phyloP scores from a whole-genome alignment of 1,140 invertebrate species.

The Paracyclopina nana region DNA sequence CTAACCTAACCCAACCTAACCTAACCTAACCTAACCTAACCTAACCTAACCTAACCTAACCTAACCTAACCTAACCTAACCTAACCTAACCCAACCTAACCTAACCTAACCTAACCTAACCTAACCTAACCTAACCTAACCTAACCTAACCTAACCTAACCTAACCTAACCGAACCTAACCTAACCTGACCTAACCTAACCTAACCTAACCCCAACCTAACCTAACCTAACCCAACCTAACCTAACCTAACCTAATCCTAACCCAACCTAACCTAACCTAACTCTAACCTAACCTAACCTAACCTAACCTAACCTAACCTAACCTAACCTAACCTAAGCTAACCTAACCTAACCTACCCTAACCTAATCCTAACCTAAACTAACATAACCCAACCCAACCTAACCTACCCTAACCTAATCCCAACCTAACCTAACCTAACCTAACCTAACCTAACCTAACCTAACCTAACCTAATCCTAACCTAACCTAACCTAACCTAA shows the following conservation, averaged over 20 bases:
- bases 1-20: neutral
- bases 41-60: conserved; percentile 9
- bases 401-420: neutral
- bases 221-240: conserved; percentile 21
- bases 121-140: conserved; percentile 19
- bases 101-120: conserved; percentile 17
- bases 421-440: neutral
- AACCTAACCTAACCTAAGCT: neutral
- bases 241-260: conserved; percentile 21
- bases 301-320: conserved; percentile 15
- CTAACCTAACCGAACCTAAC: conserved; percentile 21
- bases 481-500: neutral
- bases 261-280: conserved; percentile 23
- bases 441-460: conserved; percentile 3
- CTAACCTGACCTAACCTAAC: conserved; percentile 23
- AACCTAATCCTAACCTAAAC: conserved; percentile 13
- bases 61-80: conserved; percentile 21
- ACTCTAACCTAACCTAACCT: conserved; percentile 17
- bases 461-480: conserved; percentile 2
- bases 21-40: conserved; percentile 1
- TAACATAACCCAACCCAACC: conserved; percentile 7
- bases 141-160: conserved; percentile 21
- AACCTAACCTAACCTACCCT: conserved; percentile 6
- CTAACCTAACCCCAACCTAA: conserved; percentile 23
- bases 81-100: conserved; percentile 21